phyloP scores from a whole-genome alignment of 2,888 invertebrate species.

The Drosophila subsilvestris region DNA sequence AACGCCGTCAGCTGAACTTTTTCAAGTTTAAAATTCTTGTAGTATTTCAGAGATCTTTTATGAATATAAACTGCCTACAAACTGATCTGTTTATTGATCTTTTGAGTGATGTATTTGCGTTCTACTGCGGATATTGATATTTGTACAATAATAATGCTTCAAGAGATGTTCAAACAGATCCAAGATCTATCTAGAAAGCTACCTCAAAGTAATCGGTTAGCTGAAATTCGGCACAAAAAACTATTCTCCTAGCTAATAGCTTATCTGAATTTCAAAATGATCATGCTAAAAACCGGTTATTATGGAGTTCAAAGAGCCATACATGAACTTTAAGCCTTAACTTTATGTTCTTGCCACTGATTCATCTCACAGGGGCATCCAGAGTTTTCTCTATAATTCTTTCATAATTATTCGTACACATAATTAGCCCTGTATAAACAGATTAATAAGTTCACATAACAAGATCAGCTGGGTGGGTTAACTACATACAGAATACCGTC shows the following conservation, averaged over 20 bases:
- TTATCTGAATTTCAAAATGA: background rate
- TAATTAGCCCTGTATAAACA: too few species aligned
- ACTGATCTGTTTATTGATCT: background rate
- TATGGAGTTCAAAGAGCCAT: background rate
- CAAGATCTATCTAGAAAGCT: background rate
- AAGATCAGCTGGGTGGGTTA: background rate
- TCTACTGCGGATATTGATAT: background rate
- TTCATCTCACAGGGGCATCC: background rate
- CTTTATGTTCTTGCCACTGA: background rate
- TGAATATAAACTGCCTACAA: background rate
- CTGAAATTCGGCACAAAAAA: too few species aligned
- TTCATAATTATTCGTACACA: background rate
- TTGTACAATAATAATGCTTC: too few species aligned
- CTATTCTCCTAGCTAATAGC: background rate
- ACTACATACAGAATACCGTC: background rate
- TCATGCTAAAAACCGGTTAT: background rate
- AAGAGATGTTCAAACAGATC: background rate
- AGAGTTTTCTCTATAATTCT: background rate
- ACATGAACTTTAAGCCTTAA: background rate
- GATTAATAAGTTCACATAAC: background rate
- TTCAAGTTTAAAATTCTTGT: background rate
- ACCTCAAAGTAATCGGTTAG: too few species aligned
- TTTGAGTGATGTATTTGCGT: too few species aligned
- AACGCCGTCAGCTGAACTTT: background rate
- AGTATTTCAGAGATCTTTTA: background rate